Percentiles rank a stretch among this genome's conserved stretches.
Evolutionary conservation across 2,888 invertebrate genomes (phyloP).

Genomic region (Andrena praecox): DNA sequence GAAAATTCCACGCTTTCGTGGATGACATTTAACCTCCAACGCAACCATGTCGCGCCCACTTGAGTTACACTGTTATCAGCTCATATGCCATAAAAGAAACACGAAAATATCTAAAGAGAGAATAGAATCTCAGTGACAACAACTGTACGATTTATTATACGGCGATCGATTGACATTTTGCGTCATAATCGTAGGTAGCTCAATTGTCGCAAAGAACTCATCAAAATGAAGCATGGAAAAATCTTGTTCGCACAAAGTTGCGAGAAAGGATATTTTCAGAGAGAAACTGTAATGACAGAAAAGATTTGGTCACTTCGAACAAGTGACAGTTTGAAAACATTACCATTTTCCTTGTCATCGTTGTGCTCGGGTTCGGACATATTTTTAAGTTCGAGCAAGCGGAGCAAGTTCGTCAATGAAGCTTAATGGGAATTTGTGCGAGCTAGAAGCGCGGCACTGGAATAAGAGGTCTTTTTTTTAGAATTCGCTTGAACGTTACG

Average conservation of each 20-base stretch:
- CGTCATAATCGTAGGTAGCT: neutral
- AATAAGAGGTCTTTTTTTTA: neutral
- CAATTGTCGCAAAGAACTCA: neutral
- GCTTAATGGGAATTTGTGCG: neutral
- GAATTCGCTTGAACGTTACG: neutral
- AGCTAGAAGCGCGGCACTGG: neutral
- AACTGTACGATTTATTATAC: neutral
- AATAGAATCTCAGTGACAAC: neutral
- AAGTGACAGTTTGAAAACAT: slow-evolving; percentile 47
- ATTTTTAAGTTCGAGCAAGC: slow-evolving; percentile 14
- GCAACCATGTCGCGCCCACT: neutral
- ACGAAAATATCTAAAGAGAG: neutral
- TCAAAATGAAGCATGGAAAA: neutral
- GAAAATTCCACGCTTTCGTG: neutral
- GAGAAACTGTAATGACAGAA: neutral
- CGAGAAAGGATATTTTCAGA: neutral
- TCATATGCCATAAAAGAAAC: neutral
- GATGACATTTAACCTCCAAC: slow-evolving; percentile 38
- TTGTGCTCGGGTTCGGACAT: slow-evolving; percentile 62
- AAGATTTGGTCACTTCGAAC: neutral
- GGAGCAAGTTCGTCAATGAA: neutral
- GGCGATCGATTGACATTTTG: neutral
- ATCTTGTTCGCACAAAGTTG: neutral
- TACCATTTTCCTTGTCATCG: slow-evolving; percentile 60
- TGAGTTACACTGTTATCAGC: neutral